Base-by-base conservation (phyloP, 2,113 vertebrate species). In the Mungos mungo region DNA sequence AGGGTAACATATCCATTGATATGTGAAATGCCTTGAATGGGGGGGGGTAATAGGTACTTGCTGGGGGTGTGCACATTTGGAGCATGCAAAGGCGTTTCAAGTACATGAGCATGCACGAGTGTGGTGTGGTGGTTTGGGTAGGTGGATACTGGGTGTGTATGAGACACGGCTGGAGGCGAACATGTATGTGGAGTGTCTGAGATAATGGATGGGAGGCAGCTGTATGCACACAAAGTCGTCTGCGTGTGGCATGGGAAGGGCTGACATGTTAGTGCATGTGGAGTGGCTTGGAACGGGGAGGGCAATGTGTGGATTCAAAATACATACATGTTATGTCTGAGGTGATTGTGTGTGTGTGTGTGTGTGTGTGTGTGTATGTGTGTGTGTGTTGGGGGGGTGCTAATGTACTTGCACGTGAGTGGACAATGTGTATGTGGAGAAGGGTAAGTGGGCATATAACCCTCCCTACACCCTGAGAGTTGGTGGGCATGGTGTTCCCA, bases 71-170 rank as follows among this genome's bases (percentile, higher is more conserved):
- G 38, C n/a, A 12, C 4, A 0, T 29, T 7, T 52, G 79, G 31
- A 79, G 29, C 29, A 0, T 18, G 12, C 33, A 35, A 50, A 69
- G 85, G 68, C 13, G 7, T 74, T n/a, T 47, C 1, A 8, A 65
- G 79, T 21, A 19, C 33, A 1, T 11, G 11, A 15, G 57, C 0
- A 0, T 52, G 21, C 90, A 29, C 60, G 5, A 63, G 41, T n/a
- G 2, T 66, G 45, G 57, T 38, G 21, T 84, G 38, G 54, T 80
- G 33, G 38, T 27, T 68, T 96, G 35, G n/a, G 3, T 86, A 1
- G 25, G 23, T 72, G 47, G 63, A 18, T 41, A 50, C 31, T 11
- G 11, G 19, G 11, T 79, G 33, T 14, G 5, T 54, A 9, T 69
- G 52, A 81, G 41, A 57, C n/a, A 7, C 2, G 92, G 18, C 15